These are phyloP conservation scores for Heliconius congener DNA, from an alignment of 1,140 invertebrate species.

Conservation along the genomic window DNA sequence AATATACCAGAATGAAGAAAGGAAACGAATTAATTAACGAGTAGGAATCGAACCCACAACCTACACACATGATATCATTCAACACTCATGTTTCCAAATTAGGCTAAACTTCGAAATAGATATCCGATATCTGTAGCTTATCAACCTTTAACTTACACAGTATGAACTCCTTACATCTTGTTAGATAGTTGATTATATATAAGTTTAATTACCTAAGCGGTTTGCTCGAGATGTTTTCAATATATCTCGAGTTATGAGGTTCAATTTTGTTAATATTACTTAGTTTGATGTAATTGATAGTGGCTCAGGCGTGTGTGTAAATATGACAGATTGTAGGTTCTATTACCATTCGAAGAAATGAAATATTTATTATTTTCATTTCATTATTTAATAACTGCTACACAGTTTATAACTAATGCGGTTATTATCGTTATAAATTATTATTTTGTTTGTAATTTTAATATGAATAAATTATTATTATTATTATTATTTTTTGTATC, in stretches of 20 bases:
- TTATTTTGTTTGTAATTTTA: too few relatives aligned
- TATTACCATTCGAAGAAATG: background rate
- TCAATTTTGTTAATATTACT: background rate
- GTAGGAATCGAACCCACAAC: too few relatives aligned
- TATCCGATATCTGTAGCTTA: slow-evolving; percentile 5
- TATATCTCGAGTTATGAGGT: background rate
- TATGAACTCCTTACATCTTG: slow-evolving; percentile 5
- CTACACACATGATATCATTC: too few relatives aligned
- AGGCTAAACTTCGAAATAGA: background rate
- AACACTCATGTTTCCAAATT: background rate
- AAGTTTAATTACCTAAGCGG: background rate
- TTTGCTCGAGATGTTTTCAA: slow-evolving; percentile 11
- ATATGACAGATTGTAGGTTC: too few relatives aligned
- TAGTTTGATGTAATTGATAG: too few relatives aligned
- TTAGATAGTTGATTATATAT: background rate
- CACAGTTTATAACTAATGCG: too few relatives aligned
- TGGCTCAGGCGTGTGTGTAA: too few relatives aligned
- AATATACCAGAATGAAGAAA: background rate
- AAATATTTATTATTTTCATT: too few relatives aligned
- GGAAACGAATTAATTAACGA: background rate
- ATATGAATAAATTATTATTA: too few relatives aligned
- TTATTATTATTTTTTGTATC: too few relatives aligned
- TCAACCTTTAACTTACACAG: slow-evolving; percentile 8
- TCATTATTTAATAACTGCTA: too few relatives aligned
- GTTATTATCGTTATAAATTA: too few relatives aligned